Evolutionary conservation across 2,797 vertebrate genomes (phyloP).

Genomic region (Coluber constrictor): DNA sequence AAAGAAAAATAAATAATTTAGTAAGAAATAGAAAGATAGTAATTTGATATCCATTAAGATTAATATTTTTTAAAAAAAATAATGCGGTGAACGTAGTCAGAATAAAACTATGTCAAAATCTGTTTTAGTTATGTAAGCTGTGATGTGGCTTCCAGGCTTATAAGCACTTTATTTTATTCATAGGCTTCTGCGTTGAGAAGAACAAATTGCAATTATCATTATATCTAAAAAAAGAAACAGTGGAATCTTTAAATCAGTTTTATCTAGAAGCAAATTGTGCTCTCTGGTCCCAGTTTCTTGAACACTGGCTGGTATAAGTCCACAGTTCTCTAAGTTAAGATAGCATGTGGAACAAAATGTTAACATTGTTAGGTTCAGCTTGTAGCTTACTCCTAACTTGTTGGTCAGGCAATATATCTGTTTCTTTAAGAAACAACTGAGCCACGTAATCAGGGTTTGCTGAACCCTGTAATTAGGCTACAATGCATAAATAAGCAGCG

Average conservation of each 20-base stretch:
- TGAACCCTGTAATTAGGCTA: too few relatives aligned
- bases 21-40: not conserved
- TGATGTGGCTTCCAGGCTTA: not conserved
- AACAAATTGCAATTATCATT: not conserved
- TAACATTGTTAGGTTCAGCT: too few relatives aligned
- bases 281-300: not conserved
- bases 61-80: not conserved
- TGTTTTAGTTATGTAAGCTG: not conserved
- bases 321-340: not conserved
- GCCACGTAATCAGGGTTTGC: too few relatives aligned
- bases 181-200: not conserved
- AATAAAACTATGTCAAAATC: not conserved
- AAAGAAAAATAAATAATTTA: not conserved
- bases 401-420: too few relatives aligned
- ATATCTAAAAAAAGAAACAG: not conserved
- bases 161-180: not conserved
- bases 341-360: not conserved
- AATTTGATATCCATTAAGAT: not conserved
- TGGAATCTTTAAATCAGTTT: not conserved
- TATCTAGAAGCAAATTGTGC: not conserved
- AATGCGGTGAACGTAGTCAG: not conserved
- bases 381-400: too few relatives aligned
- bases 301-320: not conserved
- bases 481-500: too few relatives aligned
- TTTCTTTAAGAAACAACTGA: too few relatives aligned